Evolutionary conservation across 2,113 vertebrate species (phyloP).

Genomic region (Spea multiplicata): DNA sequence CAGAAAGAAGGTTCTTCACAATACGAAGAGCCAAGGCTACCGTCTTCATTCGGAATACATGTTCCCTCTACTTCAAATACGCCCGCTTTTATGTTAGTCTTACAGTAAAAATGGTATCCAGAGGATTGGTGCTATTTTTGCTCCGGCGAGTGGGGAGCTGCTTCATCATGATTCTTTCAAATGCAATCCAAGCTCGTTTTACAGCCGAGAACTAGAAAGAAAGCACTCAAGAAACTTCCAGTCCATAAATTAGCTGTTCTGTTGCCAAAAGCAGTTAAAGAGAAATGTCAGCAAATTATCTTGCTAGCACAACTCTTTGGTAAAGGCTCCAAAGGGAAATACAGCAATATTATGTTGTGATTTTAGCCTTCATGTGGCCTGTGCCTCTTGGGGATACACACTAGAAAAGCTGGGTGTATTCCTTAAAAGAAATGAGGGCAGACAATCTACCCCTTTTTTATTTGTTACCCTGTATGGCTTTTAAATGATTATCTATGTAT

Average conservation of each 20-base stretch:
- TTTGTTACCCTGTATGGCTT: too few species aligned
- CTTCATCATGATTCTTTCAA: too few species aligned
- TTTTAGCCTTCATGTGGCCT: too few species aligned
- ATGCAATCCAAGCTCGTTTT: conserved; percentile 6
- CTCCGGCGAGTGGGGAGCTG: not conserved
- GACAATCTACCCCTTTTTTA: too few species aligned
- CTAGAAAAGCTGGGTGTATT: too few species aligned
- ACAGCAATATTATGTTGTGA: too few species aligned
- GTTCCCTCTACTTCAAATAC: not conserved
- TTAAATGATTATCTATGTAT: too few species aligned
- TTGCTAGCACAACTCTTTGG: not conserved
- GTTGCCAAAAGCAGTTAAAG: not conserved
- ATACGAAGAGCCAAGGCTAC: too few species aligned
- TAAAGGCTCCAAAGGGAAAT: not conserved
- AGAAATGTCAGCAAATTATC: conserved; percentile 10
- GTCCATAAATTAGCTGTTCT: not conserved
- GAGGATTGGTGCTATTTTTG: not conserved
- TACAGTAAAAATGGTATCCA: not conserved
- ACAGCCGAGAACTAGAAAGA: not conserved
- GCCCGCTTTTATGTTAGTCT: not conserved
- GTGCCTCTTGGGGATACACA: too few species aligned
- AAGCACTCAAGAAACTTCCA: conserved; percentile 16
- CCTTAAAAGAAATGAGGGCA: too few species aligned
- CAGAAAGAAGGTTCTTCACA: too few species aligned
- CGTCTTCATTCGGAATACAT: not conserved